Percentiles rank a stretch among this genome's conserved stretches.
Evolutionary conservation across 2,888 invertebrate species (phyloP).

Genomic region (Machimus atricapillus): DNA sequence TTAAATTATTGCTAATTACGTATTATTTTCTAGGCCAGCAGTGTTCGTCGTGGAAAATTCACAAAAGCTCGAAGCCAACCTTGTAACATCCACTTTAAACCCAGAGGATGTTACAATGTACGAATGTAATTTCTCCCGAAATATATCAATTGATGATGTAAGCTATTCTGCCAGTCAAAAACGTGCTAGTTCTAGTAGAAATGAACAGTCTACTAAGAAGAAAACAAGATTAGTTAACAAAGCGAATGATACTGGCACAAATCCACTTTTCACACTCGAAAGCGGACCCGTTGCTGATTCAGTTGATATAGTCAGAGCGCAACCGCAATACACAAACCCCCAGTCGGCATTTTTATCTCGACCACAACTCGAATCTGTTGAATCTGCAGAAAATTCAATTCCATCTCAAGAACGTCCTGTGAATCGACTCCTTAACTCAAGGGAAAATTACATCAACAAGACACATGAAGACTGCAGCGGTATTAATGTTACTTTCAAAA

Average conservation of each 20-base stretch:
- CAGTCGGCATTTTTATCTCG: background rate
- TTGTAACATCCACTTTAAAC: slow-evolving; percentile 74
- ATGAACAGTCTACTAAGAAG: background rate
- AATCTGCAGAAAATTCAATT: background rate
- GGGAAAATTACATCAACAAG: background rate
- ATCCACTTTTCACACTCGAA: background rate
- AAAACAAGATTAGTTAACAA: background rate
- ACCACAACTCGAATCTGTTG: background rate
- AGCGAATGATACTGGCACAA: background rate
- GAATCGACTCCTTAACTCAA: background rate
- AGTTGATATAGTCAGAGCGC: background rate
- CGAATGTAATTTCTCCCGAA: slow-evolving; percentile 50
- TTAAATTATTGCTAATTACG: background rate
- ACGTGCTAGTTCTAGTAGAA: background rate
- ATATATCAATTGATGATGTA: background rate
- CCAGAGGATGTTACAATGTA: slow-evolving; percentile 58
- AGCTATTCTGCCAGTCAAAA: background rate
- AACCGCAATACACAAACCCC: background rate
- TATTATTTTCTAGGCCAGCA: slow-evolving; percentile 67
- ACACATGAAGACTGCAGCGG: background rate
- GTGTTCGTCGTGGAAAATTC: slow-evolving; percentile 77
- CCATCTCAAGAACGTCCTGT: background rate
- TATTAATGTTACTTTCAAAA: slow-evolving; percentile 49
- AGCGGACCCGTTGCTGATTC: background rate
- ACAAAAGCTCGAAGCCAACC: slow-evolving; percentile 77